Base-by-base conservation (phyloP, 2,888 invertebrate genomes). In the Asteroscopus sphinx region DNA sequence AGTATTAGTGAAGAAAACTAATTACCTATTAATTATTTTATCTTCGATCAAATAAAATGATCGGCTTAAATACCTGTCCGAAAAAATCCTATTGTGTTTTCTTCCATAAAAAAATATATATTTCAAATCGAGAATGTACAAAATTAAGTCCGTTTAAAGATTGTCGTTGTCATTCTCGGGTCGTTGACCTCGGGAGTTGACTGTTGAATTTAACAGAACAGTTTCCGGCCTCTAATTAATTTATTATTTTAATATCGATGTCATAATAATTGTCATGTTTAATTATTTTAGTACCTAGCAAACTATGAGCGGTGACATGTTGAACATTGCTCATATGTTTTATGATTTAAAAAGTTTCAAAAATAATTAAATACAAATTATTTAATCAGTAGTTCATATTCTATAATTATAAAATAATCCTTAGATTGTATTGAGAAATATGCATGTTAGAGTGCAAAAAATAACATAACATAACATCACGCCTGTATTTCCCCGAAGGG, bases 131-230 rank as follows among this genome's bases (percentile, higher is more conserved):
- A 26, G 16, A 57, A 30, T 48, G 11, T 32, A 42, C 28, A 42
- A 60, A 51, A 58, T 53, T 39, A 46, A 51, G 28, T 37, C 41
- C 53, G 53, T 70, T 45, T 47, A 61, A 53, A 68, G 54, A 61
- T 66, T 72, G 78, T 72, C 49, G 57, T 67, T 86, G 87, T 83
- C 82, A 82, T 73, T 74, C 51, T 69, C 62, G 69, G 86, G 80
- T 83, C 79, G 59, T 83, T 83, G 87, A 85, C 86, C 87, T 67
- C 64, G 16, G 32, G 47, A 68, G 37, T 72, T 63, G 46, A 59
- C 61, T 66, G 65, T 61, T 64, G 66, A 64, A 54, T 66, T 68
- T 40, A 61, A 59, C 44, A 57, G 45, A 37, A 52, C 39, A 25
- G 30, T 62, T 62, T 70, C 59, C 63, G 54, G 45, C 1, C 3